phyloP scores from a whole-genome alignment of 2,888 invertebrate species.

The Malachius bipustulatus region DNA sequence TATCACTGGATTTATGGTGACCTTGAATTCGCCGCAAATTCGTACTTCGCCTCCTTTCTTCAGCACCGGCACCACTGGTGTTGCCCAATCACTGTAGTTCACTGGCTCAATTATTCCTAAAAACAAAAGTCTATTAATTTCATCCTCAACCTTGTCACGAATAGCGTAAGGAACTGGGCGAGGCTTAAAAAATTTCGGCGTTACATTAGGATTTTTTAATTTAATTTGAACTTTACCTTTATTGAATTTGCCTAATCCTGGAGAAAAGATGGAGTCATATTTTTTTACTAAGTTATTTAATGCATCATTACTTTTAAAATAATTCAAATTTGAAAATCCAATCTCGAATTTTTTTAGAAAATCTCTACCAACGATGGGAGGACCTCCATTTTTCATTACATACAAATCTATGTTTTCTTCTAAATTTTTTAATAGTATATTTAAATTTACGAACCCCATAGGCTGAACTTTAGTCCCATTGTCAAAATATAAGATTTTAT shows the following conservation, averaged over 20 bases:
- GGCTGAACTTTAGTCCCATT: conserved; percentile 10
- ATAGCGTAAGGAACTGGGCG: conserved; percentile 9
- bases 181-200: conserved; percentile 9
- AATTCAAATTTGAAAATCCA: conserved; percentile 9
- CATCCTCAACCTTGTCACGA: conserved; percentile 6
- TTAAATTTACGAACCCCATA: conserved; percentile 8
- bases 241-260: conserved; percentile 8
- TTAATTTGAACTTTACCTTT: conserved; percentile 7
- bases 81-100: conserved; percentile 6
- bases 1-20: conserved; percentile 21
- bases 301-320: conserved; percentile 2
- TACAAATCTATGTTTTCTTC: conserved; percentile 7
- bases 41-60: conserved; percentile 1
- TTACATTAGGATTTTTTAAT: not conserved
- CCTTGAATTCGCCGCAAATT: conserved; percentile 15
- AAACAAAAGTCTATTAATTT: conserved; percentile 5
- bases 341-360: conserved; percentile 8
- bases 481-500: conserved; percentile 9
- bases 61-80: conserved; percentile 1
- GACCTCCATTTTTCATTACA: conserved; percentile 10
- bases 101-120: conserved; percentile 4
- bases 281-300: conserved; percentile 7
- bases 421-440: conserved; percentile 8
- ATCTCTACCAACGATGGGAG: conserved; percentile 9
- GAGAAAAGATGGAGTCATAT: conserved; percentile 11